phyloP scores from a whole-genome alignment of 2,113 vertebrate genomes.

The Cyrtonyx montezumae region DNA sequence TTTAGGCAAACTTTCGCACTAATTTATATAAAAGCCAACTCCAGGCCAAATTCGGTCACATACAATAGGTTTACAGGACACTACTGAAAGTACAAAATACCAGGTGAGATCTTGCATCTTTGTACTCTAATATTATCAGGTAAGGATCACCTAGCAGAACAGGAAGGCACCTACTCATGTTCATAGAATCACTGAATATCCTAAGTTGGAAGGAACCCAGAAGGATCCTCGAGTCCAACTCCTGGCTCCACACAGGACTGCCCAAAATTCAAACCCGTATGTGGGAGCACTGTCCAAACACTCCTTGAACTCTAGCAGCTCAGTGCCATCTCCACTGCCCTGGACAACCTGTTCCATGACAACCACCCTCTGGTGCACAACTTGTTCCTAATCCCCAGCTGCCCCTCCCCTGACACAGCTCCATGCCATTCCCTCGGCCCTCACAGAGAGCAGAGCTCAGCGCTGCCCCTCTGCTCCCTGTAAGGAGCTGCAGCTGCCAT shows the following conservation, averaged over 20 bases:
- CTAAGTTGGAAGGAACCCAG: background rate
- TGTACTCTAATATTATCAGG: background rate
- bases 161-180: background rate
- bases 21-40: background rate
- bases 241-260: background rate
- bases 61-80: background rate
- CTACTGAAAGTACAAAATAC: background rate
- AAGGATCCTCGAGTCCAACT: background rate
- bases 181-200: background rate
- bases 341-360: background rate
- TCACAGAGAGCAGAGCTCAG: background rate
- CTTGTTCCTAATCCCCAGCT: background rate
- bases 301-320: background rate
- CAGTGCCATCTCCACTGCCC: background rate
- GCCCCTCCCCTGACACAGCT: background rate
- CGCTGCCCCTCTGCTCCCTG: background rate
- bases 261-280: background rate
- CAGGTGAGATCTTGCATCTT: background rate
- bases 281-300: background rate
- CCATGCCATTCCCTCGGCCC: background rate
- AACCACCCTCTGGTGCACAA: background rate
- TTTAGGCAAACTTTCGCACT: background rate
- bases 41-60: background rate
- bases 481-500: background rate
- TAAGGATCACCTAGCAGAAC: accelerated